Evolutionary conservation across 2,888 invertebrate species (phyloP).

Genomic region (Plagiodera versicolora): DNA sequence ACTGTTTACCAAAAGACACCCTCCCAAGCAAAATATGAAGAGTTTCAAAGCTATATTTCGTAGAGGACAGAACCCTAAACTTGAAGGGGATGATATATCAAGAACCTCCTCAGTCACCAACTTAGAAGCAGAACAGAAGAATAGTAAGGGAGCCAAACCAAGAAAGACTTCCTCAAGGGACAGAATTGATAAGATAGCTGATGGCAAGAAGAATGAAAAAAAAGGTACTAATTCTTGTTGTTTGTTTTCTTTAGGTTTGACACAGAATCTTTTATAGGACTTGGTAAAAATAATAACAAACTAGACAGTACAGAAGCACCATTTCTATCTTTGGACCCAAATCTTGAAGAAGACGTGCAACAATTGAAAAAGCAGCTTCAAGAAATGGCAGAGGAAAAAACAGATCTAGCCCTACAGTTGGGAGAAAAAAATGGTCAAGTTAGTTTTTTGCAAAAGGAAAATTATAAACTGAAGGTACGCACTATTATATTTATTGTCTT

Average conservation of each 20-base stretch:
- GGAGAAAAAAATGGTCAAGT: constrained; percentile 69
- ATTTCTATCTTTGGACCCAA: constrained; percentile 49
- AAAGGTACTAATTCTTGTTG: constrained; percentile 38
- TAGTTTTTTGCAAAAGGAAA: constrained; percentile 67
- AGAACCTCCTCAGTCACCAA: constrained; percentile 68
- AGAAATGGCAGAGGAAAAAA: constrained; percentile 66
- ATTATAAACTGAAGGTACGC: constrained; percentile 68
- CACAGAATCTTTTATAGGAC: constrained; percentile 27
- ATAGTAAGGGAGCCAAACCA: constrained; percentile 56
- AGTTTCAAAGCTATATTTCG: constrained; percentile 91
- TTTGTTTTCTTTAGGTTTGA: not conserved
- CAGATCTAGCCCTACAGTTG: constrained; percentile 66
- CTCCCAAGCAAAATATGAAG: constrained; percentile 65
- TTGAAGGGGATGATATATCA: constrained; percentile 56
- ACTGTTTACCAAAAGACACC: constrained; percentile 16
- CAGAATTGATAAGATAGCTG: constrained; percentile 46
- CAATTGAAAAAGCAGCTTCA: constrained; percentile 66
- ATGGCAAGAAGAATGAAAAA: constrained; percentile 45
- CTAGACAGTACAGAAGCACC: constrained; percentile 36
- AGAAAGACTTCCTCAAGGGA: constrained; percentile 55
- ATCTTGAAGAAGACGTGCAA: constrained; percentile 63
- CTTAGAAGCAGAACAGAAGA: constrained; percentile 64
- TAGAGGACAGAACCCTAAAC: constrained; percentile 71
- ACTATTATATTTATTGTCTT: no score
- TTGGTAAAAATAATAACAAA: constrained; percentile 50